Base-by-base conservation (phyloP, 2,888 invertebrate genomes). In the Dicyrtoma fusca region DNA sequence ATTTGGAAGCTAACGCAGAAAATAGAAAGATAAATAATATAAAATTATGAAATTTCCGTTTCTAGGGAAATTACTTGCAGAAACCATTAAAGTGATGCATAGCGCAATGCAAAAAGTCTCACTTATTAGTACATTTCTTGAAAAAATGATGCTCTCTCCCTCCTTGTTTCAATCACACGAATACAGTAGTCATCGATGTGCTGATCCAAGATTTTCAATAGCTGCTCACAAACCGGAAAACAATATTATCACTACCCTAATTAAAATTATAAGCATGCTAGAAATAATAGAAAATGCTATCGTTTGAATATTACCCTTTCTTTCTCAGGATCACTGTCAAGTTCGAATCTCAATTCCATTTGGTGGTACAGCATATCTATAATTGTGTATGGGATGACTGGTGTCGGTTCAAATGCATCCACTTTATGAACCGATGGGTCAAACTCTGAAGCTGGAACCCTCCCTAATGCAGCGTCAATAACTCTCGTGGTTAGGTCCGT, bases 391-490 rank as follows among this genome's bases (percentile, higher is more conserved):
- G 80, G 80, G 51, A 80, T 70, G 1, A 75, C 69, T 4, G 78
- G 76, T 17, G 75, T 75, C 10, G 75, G 62, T 11, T 76, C 76
- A 72, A 77, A 77, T 1, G 78, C 57, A 21, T 76, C 72, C 17
- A 80, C 74, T 65, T 74, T 74, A 34, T 74, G 72, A 25, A 80
- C 75, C 5, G 77, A 74, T 5, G 63, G 42, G 49, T 80, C 80
- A 75, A 79, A 80, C 23, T 79, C 78, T 10, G 74, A 69, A 14
- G 57, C 44, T 0, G 74, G 70, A 23, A 75, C 26, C 1, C 78
- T 72, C 8, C 80, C 80, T 11, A 80, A 55, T 5, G 74, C 68
- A 21, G 78, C 80, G 71, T 80, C 80, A 1, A 80, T 74, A 26
- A 79, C 71, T 63, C 76, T 71, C 2, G 74, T 10, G 2, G 76